phyloP scores from a whole-genome alignment of 2,888 invertebrate genomes.

The Eueremaeus valkanovi region DNA sequence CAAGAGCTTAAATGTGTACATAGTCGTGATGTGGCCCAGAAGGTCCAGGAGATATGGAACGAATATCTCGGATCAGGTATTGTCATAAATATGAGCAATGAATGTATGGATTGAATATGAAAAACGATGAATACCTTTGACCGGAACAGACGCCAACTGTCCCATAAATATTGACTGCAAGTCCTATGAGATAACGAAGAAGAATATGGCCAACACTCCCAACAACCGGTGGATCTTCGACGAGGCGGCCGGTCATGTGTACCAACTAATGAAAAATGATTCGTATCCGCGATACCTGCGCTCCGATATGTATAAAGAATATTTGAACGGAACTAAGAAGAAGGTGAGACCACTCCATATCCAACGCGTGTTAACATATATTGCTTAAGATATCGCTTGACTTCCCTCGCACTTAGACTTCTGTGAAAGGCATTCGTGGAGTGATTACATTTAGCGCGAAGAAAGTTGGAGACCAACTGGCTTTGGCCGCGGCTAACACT shows the following conservation, averaged over 20 bases:
- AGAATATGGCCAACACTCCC: constrained; percentile 68
- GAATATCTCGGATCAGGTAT: constrained; percentile 44
- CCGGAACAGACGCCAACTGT: constrained; percentile 75
- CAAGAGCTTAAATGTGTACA: constrained; percentile 61
- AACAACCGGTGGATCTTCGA: constrained; percentile 89
- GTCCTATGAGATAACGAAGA: constrained; percentile 76
- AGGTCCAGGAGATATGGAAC: constrained; percentile 78
- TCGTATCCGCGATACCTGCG: constrained; percentile 95
- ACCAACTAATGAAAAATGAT: constrained; percentile 98
- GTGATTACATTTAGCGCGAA: constrained; percentile 66
- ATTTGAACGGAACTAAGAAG: constrained; percentile 89
- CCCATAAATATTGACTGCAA: constrained; percentile 96
- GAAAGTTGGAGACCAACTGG: constrained; percentile 44
- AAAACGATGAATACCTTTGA: constrained; percentile 47
- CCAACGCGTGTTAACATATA: background rate
- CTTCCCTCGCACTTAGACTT: constrained; percentile 59
- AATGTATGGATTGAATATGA: background rate
- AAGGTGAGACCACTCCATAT: constrained; percentile 63
- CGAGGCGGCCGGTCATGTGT: constrained; percentile 96
- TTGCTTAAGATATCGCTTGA: constrained; percentile 31
- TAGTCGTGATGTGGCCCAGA: constrained; percentile 61
- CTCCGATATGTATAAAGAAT: constrained; percentile 98
- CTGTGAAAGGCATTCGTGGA: constrained; percentile 77
- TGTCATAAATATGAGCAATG: background rate
- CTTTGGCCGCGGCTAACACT: constrained; percentile 44